Evolutionary conservation across 2,797 vertebrate genomes (phyloP), one percentile per base, ranked within the genome.

Genomic region (Pseudomugil gertrudae): DNA sequence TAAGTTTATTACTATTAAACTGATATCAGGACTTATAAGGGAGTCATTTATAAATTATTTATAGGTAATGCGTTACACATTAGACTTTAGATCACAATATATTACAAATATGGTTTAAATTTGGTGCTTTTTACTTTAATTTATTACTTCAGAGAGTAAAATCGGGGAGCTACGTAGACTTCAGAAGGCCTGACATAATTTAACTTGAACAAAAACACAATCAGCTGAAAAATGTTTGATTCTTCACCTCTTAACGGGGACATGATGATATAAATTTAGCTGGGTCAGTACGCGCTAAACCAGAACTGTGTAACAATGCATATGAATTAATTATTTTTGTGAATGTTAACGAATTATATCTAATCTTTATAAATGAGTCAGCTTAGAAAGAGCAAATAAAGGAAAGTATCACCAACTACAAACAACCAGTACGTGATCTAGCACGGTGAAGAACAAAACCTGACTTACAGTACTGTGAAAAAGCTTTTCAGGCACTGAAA

Each of bases 391-490:
- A 43, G 7, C 2, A n/a, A 43, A 43, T 43, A 43, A n/a, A n/a
- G n/a, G n/a, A n/a, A n/a, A n/a, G n/a, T n/a, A n/a, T n/a, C n/a
- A n/a, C n/a, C n/a, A n/a, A n/a, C n/a, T n/a, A n/a, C n/a, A n/a
- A n/a, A n/a, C n/a, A n/a, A n/a, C n/a, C n/a, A n/a, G n/a, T n/a
- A n/a, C n/a, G n/a, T n/a, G n/a, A n/a, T n/a, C n/a, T n/a, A 48
- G 32, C 50, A 40, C 47, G 58, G 27, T 56, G 17, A 55, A 53
- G 4, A 38, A 11, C 57, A 60, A 60, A 59, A 66, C 24, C 26
- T 66, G 48, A 65, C 69, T 54, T 66, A 71, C 61, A 64, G 61
- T 71, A 71, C 54, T 71, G 69, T 58, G 69, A 29, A 63, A 57
- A 64, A 53, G 55, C 26, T 32, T 52, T 48, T 51, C 14, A 66